phyloP scores from a whole-genome alignment of 2,888 invertebrate genomes.

The Macrophya alboannulata region DNA sequence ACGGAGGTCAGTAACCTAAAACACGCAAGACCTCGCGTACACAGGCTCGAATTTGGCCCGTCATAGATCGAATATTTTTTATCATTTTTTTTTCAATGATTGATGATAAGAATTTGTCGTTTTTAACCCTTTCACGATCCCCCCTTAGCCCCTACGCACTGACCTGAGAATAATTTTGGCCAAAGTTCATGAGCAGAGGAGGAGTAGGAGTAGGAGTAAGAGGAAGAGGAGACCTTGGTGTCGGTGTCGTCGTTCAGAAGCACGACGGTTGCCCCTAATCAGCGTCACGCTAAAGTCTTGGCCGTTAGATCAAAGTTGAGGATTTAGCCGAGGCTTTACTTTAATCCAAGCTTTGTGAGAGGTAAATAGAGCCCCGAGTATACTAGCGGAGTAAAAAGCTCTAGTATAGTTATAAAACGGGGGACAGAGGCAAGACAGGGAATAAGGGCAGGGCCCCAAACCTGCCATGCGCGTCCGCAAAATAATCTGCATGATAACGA shows the following conservation, averaged over 20 bases:
- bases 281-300: conserved; percentile 54
- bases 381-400: neutral
- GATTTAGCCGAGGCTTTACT: conserved; percentile 50
- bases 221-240: no score
- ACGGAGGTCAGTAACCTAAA: conserved; percentile 23
- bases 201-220: neutral
- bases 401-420: neutral
- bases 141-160: neutral
- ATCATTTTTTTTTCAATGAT: neutral
- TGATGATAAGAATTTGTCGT: neutral
- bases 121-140: neutral
- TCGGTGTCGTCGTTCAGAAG: conserved; percentile 33
- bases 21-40: neutral
- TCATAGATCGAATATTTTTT: no score
- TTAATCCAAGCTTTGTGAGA: conserved; percentile 54
- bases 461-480: neutral
- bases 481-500: neutral
- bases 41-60: neutral
- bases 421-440: neutral
- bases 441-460: neutral
- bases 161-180: conserved; percentile 45
- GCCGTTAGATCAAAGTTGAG: conserved; percentile 53
- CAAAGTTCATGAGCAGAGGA: conserved; percentile 9
- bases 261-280: conserved; percentile 31
- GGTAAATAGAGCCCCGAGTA: conserved; percentile 42